These are phyloP conservation scores for Callipepla squamata DNA, from an alignment of 2,113 vertebrate genomes.

Conservation along the genomic window DNA sequence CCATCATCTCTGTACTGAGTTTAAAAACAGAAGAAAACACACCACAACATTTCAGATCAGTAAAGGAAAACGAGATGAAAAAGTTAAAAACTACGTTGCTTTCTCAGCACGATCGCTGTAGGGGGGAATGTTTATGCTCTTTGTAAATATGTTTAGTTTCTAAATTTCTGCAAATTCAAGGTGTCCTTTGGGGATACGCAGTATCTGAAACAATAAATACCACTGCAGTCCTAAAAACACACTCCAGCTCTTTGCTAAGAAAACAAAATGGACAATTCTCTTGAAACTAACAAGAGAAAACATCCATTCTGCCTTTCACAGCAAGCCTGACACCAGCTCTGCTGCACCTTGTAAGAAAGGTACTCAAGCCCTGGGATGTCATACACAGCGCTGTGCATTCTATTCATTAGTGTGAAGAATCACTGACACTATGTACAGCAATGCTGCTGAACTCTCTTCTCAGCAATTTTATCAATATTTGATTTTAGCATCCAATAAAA, in stretches of 20 bases:
- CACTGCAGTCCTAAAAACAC: neutral
- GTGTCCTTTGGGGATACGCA: neutral
- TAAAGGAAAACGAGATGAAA: neutral
- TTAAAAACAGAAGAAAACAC: neutral
- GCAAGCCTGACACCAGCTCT: neutral
- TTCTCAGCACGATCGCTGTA: neutral
- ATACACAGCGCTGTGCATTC: neutral
- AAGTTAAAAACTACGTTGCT: neutral
- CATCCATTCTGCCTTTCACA: neutral
- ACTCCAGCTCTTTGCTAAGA: neutral
- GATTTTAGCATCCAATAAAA: neutral
- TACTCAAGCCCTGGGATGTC: neutral
- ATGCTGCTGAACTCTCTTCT: neutral
- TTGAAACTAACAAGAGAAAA: neutral
- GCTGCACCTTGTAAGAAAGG: neutral
- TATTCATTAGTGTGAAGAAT: neutral
- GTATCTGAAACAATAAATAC: neutral
- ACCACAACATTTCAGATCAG: neutral
- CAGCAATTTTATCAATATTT: neutral
- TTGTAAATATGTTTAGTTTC: neutral
- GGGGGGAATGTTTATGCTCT: neutral
- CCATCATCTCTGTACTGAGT: constrained; percentile 93
- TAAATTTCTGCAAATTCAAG: neutral
- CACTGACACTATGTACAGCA: neutral
- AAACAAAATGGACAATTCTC: neutral